Percentiles rank a stretch among this genome's conserved stretches.
These are phyloP conservation scores for Tor tambroides DNA, from an alignment of 2,113 vertebrate species.

Conservation along the genomic window DNA sequence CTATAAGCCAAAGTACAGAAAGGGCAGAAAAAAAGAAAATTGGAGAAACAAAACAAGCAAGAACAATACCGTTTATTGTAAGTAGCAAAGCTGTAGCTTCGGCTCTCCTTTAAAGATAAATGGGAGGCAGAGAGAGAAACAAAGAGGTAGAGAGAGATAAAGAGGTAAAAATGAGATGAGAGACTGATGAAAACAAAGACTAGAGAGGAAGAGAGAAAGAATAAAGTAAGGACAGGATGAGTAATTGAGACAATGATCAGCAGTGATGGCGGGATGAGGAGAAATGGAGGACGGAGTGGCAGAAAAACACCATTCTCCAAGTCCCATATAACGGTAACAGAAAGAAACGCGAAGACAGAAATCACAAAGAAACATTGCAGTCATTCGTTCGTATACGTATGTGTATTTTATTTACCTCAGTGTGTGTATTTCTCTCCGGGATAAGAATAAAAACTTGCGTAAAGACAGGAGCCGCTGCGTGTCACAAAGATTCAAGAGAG, in stretches of 20 bases:
- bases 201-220: conserved; percentile 37
- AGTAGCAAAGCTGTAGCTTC: not conserved
- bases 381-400: conserved; percentile 62
- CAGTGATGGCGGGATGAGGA: conserved; percentile 69
- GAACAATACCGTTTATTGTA: not conserved
- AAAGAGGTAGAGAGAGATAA: conserved; percentile 1
- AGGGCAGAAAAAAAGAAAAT: not conserved
- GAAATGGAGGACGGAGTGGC: conserved; percentile 62
- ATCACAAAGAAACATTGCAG: conserved; percentile 69
- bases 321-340: conserved; percentile 55
- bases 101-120: not conserved
- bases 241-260: conserved; percentile 79
- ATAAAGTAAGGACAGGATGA: conserved; percentile 55
- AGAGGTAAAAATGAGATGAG: not conserved
- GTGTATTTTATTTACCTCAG: not conserved
- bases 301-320: conserved; percentile 62
- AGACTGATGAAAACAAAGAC: not conserved
- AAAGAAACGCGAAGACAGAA: not conserved
- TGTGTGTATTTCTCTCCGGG: conserved; percentile 12
- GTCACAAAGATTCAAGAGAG: conserved; percentile 24
- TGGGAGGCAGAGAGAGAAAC: not conserved
- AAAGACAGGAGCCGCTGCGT: not conserved
- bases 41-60: not conserved
- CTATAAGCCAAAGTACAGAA: not conserved
- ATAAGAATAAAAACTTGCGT: not conserved